Conservation (phyloP, 2,888 invertebrate genomes). For the Epistrophella euchroma region DNA sequence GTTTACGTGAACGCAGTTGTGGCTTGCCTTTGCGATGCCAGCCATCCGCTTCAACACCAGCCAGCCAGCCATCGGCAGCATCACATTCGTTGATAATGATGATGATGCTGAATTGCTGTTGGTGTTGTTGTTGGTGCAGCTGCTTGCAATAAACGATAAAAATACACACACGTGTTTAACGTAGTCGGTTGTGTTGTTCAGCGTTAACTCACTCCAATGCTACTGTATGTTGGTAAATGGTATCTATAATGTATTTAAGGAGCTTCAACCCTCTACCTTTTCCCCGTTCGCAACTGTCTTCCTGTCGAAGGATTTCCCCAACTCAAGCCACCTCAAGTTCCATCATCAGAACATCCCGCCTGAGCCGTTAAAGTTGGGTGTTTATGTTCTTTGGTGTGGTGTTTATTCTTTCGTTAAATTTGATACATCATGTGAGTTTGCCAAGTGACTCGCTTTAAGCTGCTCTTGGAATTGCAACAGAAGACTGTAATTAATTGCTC, state of each 20-base stretch:
- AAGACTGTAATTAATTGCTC: slow-evolving; percentile 65
- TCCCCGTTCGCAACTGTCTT: neutral
- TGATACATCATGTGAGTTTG: slow-evolving; percentile 64
- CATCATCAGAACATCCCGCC: neutral
- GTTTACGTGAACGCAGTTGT: slow-evolving; percentile 65
- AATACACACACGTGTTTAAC: slow-evolving; percentile 46
- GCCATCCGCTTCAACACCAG: slow-evolving; percentile 39
- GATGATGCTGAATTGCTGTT: slow-evolving; percentile 28
- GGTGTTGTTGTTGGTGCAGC: slow-evolving; percentile 66
- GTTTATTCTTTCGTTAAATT: slow-evolving; percentile 71
- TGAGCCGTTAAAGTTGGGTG: slow-evolving; percentile 4
- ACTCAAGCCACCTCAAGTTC: neutral
- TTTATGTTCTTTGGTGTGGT: slow-evolving; percentile 53
- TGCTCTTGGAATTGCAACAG: slow-evolving; percentile 46
- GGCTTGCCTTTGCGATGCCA: slow-evolving; percentile 36
- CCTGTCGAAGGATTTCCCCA: slow-evolving; percentile 1
- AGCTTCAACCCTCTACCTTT: neutral
- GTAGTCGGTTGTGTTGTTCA: neutral
- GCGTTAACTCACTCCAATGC: slow-evolving; percentile 51
- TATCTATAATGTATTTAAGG: slow-evolving; percentile 51
- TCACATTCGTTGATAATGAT: slow-evolving; percentile 37
- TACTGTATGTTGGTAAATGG: slow-evolving; percentile 27
- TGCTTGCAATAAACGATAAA: slow-evolving; percentile 70
- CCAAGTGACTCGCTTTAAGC: slow-evolving; percentile 65
- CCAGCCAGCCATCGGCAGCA: slow-evolving; percentile 28